These are phyloP conservation scores for Aurelia aurita complex sp. Pacific DNA, from an alignment of 30 jellyfish, hydroid and myxozoan species.

Conservation along the genomic window DNA sequence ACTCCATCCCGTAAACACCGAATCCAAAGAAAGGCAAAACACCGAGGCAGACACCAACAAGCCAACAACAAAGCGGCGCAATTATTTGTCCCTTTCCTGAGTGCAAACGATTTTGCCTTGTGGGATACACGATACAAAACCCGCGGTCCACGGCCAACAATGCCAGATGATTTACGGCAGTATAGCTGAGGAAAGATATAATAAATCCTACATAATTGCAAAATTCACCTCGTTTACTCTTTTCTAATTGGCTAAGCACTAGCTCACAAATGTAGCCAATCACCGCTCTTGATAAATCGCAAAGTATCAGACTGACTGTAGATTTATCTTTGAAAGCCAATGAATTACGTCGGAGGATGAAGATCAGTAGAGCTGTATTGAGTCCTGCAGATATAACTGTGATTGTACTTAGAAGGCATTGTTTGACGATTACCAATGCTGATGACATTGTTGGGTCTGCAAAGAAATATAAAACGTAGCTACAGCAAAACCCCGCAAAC, in stretches of 20 bases:
- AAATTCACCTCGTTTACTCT: background rate
- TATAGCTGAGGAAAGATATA: constrained; percentile 41
- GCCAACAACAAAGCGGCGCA: constrained; percentile 33
- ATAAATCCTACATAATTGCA: constrained; percentile 34
- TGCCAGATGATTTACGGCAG: constrained; percentile 49
- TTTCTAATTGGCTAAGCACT: background rate
- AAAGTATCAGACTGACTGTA: too few relatives aligned
- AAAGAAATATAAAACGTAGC: too few relatives aligned
- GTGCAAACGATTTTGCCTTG: too few relatives aligned
- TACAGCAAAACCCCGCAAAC: too few relatives aligned
- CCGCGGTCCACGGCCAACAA: constrained; percentile 36
- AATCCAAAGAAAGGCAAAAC: constrained; percentile 43
- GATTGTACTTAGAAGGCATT: too few relatives aligned
- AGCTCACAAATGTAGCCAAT: constrained; percentile 59
- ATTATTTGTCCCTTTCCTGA: background rate
- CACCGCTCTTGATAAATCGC: constrained; percentile 9
- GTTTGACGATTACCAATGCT: too few relatives aligned
- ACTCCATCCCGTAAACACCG: constrained; percentile 36
- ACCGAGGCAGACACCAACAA: constrained; percentile 16
- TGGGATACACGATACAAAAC: constrained; percentile 7
- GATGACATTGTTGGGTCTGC: too few relatives aligned
- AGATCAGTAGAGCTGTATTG: too few relatives aligned
- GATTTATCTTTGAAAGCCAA: too few relatives aligned
- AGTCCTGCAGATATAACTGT: too few relatives aligned
- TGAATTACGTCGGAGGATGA: too few relatives aligned